Evolutionary conservation across 2,888 invertebrate species (phyloP), one percentile per base, ranked within the genome.

Genomic region (Chironomus tentans): DNA sequence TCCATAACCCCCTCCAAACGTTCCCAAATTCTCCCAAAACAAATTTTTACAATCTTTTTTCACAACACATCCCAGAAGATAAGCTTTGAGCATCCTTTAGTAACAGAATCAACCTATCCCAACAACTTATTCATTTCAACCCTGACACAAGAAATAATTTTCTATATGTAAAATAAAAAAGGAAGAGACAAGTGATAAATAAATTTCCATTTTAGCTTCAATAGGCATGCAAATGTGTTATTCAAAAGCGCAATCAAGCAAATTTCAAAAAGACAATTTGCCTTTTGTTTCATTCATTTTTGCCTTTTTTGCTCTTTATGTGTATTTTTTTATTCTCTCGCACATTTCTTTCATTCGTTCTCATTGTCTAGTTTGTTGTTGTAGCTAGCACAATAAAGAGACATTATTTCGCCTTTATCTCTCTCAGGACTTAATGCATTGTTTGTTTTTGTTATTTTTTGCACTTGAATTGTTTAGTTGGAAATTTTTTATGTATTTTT

Each of bases 371-470:
- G 10, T 56, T 15, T 15, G 15, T 15, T 56, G 15, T 15, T 56
- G 56, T 56, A 7, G 15, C n/a, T 56, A 1, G 38, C 38, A 38
- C 38, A 38, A 38, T 38, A 2, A 38, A 38, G 38, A 38, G 38
- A 38, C 38, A 38, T 38, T 38, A 38, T 38, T 38, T 50, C 50
- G n/a, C 13, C 50, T 50, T 56, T 56, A 56, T 56, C 56, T 65
- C 65, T 22, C 65, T 65, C 65, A 22, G 65, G 21, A 62, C 18
- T 62, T 62, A 62, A 62, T 62, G 62, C 62, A 62, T 62, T 62
- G 62, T 62, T 15, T 21, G 65, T 21, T 18, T 65, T 68, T 68
- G 13, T 28, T 68, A 10, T 68, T n/a, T 68, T 15, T 6, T 68
- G 28, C 68, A 68, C 65, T 22, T 22, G 21, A 65, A 65, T 12